Evolutionary conservation across 2,888 invertebrate genomes (phyloP), one percentile per base, ranked within the genome.

Genomic region (Plemyria rubiginata): DNA sequence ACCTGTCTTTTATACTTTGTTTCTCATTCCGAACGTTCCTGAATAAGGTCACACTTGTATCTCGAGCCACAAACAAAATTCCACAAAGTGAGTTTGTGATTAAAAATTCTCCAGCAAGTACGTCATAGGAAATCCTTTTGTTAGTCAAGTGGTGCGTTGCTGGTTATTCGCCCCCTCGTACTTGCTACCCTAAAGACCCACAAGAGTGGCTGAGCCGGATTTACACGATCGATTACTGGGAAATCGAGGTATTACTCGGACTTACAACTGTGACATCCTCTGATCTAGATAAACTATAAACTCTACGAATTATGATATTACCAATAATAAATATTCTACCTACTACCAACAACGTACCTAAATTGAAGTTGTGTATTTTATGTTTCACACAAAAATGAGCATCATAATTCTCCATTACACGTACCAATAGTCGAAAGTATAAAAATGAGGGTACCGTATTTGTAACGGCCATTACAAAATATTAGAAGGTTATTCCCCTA

Each of bases 201-300:
- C 79, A 77, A 83, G 81, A 81, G 80, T 78, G 75, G 77, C 82
- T 85, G 86, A 81, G 86, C 80, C 80, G 80, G 85, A 81, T 87
- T 88, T 85, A 79, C 78, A 77, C 76, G 85, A 85, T 82, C 87
- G 84, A 88, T 86, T 81, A 80, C 78, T 70, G 74, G 70, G 74
- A 73, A 78, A 79, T 70, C 73, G 71, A 72, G 65, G 70, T 75
- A 73, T 76, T 79, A 78, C 73, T 70, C 54, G 66, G 69, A 70
- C 74, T 75, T 74, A 65, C 54, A 28, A 48, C 50, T 56, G 55
- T 50, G 58, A 56, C 49, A 53, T 50, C 28, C 45, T 40, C 52
- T 51, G 22, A 41, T 38, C 11, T 38, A 38, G 9, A n/a, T 45
- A 9, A 45, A 45, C 16, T 45, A 45, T 45, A 11, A 9, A 4